Percentiles rank a stretch among this genome's conserved stretches.
Conservation (phyloP, 2,113 vertebrate species). For the Onychostruthus taczanowskii region DNA sequence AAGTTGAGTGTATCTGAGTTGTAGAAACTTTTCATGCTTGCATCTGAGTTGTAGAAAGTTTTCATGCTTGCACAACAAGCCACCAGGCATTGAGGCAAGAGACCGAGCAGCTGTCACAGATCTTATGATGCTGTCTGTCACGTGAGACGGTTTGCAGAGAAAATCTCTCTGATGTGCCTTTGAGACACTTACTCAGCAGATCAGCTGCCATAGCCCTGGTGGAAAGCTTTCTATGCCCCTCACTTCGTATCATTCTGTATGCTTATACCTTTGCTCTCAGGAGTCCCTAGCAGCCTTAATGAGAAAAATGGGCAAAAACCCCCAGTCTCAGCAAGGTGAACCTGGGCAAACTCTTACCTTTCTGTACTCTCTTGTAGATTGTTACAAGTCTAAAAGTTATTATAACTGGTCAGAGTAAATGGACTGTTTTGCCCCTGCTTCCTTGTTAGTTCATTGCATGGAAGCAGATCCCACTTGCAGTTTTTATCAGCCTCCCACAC, state of each 20-base stretch:
- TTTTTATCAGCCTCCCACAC: neutral
- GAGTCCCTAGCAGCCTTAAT: neutral
- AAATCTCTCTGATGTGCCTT: neutral
- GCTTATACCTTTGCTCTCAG: neutral
- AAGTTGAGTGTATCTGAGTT: neutral
- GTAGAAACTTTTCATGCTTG: neutral
- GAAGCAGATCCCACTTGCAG: neutral
- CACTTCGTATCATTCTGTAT: neutral
- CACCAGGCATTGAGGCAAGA: neutral
- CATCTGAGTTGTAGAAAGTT: neutral
- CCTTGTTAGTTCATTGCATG: neutral
- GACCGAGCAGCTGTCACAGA: rapidly evolving
- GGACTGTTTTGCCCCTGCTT: neutral
- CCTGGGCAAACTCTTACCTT: neutral
- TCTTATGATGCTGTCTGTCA: neutral
- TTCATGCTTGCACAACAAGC: neutral
- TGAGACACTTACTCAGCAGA: neutral
- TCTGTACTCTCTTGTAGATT: neutral
- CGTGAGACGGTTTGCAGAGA: neutral
- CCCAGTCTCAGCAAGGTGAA: neutral
- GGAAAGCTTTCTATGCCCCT: neutral
- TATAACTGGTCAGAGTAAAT: neutral
- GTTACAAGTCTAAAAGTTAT: neutral
- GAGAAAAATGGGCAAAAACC: neutral
- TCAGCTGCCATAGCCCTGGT: neutral